phyloP scores from a whole-genome alignment of 2,888 invertebrate species.

The Aricia artaxerxes region DNA sequence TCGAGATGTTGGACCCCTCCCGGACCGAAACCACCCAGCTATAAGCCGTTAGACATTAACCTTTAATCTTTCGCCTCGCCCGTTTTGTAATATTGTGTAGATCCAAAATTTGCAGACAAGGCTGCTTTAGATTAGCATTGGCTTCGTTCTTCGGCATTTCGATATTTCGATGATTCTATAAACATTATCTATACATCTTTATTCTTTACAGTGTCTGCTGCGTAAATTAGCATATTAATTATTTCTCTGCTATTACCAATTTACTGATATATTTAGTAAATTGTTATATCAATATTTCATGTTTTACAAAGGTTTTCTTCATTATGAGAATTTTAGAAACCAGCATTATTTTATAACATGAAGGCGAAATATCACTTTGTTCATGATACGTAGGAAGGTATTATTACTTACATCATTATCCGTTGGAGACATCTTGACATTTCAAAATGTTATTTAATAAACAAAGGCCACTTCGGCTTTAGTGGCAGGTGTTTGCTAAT shows the following conservation, averaged over 20 bases:
- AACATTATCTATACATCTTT: not conserved
- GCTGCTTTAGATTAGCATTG: constrained; percentile 29
- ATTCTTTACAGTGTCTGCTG: not conserved
- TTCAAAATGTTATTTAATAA: constrained; percentile 10
- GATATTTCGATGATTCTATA: not conserved
- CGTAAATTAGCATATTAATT: not conserved
- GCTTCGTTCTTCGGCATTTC: not conserved
- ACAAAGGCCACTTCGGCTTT: constrained; percentile 3
- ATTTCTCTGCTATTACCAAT: not conserved
- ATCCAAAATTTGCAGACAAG: constrained; percentile 41
- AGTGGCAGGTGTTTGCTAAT: constrained; percentile 15
- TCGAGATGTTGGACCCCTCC: constrained; percentile 66
- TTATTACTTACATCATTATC: constrained; percentile 10
- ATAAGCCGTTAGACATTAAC: constrained; percentile 59
- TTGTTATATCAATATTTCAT: not conserved
- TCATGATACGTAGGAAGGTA: not conserved
- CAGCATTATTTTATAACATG: not conserved
- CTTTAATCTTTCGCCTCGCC: constrained; percentile 52
- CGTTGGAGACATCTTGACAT: constrained; percentile 19
- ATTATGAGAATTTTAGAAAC: not conserved
- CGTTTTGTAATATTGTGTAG: constrained; percentile 39
- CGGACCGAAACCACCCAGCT: constrained; percentile 52
- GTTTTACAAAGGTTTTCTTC: not conserved
- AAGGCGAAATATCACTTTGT: not conserved
- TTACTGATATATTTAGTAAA: not conserved